Evolutionary conservation across 2,113 vertebrate genomes (phyloP).

Genomic region (Sphaerodactylus townsendi): DNA sequence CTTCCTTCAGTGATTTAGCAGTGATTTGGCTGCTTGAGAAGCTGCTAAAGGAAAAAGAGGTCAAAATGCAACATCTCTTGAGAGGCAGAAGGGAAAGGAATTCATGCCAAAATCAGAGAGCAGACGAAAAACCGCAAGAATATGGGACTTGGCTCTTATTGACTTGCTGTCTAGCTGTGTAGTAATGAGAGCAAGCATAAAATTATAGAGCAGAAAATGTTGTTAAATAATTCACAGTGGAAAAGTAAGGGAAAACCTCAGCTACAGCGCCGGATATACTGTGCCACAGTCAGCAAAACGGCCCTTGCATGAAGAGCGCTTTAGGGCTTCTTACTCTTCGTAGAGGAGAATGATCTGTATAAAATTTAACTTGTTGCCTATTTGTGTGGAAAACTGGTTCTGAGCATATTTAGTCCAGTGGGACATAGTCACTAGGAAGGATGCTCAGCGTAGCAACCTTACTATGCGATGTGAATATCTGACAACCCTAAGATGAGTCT

Average conservation of each 20-base stretch:
- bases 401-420: not conserved
- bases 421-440: no score
- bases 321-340: not conserved
- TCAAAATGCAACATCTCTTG: not conserved
- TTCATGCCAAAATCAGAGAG: not conserved
- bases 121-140: not conserved
- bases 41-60: not conserved
- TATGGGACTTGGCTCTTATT: not conserved
- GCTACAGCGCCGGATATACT: not conserved
- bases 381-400: not conserved
- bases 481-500: constrained; percentile 4
- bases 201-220: not conserved
- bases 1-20: not conserved
- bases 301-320: not conserved
- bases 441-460: not conserved
- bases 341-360: constrained; percentile 7
- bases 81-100: fast-evolving
- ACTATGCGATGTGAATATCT: not conserved
- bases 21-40: not conserved
- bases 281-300: not conserved
- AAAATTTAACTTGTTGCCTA: constrained; percentile 1
- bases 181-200: not conserved
- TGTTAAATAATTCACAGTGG: not conserved
- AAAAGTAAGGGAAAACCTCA: not conserved
- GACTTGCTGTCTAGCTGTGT: fast-evolving